phyloP scores from a whole-genome alignment of 2,888 invertebrate genomes.

The Phorcus lineatus region DNA sequence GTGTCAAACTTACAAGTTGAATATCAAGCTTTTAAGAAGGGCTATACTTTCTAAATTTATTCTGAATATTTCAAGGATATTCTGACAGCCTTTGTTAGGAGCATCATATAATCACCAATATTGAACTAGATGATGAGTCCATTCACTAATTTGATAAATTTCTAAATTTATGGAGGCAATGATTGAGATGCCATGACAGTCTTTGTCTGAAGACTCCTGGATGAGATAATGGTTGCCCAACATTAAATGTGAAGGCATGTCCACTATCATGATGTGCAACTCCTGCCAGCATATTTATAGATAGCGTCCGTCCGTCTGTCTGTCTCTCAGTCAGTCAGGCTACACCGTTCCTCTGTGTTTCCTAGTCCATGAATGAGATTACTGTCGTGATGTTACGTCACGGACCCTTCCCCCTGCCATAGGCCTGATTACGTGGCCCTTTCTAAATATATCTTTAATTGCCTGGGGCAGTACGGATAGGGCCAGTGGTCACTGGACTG shows the following conservation, averaged over 20 bases:
- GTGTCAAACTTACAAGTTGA: no score
- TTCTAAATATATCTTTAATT: conserved; percentile 23
- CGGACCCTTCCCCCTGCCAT: conserved; percentile 8
- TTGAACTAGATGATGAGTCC: no score
- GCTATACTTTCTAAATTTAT: no score
- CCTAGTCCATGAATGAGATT: neutral
- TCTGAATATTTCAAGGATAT: no score
- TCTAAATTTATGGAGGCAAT: no score
- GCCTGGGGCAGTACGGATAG: conserved; percentile 20
- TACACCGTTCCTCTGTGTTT: conserved; percentile 3
- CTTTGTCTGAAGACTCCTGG: neutral
- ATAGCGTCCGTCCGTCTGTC: neutral
- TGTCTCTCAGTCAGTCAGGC: neutral
- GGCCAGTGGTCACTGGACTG: neutral
- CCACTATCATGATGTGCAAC: neutral
- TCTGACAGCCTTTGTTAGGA: no score
- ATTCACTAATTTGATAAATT: no score
- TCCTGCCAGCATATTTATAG: conserved; percentile 23
- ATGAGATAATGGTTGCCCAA: conserved; percentile 13
- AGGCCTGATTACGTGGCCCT: conserved; percentile 16
- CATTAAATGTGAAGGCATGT: conserved; percentile 8
- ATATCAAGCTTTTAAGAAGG: no score
- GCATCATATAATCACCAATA: no score
- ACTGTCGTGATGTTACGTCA: conserved; percentile 14
- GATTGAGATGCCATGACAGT: neutral